A percentile compares a stretch with the other conserved stretches of the same genome.
Evolutionary conservation across 1,140 invertebrate genomes (phyloP).

Genomic region (Pectinophora gossypiella): DNA sequence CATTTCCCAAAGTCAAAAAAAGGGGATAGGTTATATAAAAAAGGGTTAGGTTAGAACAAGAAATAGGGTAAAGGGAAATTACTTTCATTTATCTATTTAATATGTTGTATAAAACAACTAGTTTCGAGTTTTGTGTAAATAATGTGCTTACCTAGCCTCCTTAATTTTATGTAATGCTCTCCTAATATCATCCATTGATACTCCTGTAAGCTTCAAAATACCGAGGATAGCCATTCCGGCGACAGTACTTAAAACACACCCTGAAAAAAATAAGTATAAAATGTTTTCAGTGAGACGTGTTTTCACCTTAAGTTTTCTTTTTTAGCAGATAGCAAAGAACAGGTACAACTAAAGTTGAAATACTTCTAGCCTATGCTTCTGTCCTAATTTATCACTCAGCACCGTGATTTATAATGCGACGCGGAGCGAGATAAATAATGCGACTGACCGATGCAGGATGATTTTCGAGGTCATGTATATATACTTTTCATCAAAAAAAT

Average conservation of each 20-base stretch:
- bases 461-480: too few species aligned
- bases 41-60: neutral
- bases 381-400: too few species aligned
- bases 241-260: conserved; percentile 39
- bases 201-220: conserved; percentile 44
- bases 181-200: conserved; percentile 48
- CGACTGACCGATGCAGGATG: too few species aligned
- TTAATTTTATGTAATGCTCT: conserved; percentile 43
- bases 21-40: too few species aligned
- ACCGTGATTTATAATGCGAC: too few species aligned
- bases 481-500: too few species aligned
- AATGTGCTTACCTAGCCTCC: conserved; percentile 41
- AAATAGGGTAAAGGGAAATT: neutral
- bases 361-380: too few species aligned
- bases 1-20: too few species aligned
- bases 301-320: too few species aligned
- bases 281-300: neutral
- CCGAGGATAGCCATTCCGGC: conserved; percentile 38
- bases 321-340: neutral
- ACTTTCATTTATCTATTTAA: neutral
- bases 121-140: too few species aligned
- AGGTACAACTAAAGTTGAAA: too few species aligned
- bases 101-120: neutral
- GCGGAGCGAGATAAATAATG: too few species aligned
- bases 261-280: conserved; percentile 30